phyloP scores from a whole-genome alignment of 2,113 vertebrate genomes.

The Beaufortia kweichowensis region DNA sequence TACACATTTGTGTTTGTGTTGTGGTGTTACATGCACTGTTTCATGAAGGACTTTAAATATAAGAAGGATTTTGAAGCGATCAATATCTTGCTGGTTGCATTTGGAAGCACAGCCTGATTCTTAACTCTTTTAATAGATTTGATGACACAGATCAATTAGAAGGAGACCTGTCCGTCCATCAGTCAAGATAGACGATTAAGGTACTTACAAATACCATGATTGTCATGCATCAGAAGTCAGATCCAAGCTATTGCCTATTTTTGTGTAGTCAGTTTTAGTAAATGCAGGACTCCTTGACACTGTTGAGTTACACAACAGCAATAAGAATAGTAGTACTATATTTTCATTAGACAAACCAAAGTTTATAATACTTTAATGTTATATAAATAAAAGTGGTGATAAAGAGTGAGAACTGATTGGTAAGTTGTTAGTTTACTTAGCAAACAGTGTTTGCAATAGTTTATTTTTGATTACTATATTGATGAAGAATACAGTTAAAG shows the following conservation, averaged over 20 bases:
- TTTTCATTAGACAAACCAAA: slow-evolving; percentile 15
- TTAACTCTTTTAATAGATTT: not conserved
- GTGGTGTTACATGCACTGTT: slow-evolving; percentile 15
- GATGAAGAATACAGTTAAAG: not conserved
- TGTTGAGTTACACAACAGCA: not conserved
- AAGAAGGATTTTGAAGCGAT: slow-evolving; percentile 19
- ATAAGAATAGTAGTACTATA: not conserved
- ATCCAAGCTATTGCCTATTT: not conserved
- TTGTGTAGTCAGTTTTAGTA: not conserved
- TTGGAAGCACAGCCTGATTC: not conserved
- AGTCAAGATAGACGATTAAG: not conserved
- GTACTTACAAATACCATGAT: not conserved
- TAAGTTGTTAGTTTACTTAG: not conserved
- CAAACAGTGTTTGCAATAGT: slow-evolving; percentile 2
- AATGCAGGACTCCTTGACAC: not conserved
- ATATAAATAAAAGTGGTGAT: not conserved
- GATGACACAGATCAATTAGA: not conserved
- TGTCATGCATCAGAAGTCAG: not conserved
- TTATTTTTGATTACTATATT: not conserved
- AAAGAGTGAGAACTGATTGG: not conserved
- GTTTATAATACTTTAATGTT: not conserved
- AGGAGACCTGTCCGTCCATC: slow-evolving; percentile 1
- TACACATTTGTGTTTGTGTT: not conserved
- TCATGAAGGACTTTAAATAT: slow-evolving; percentile 51
- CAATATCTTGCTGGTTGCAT: not conserved